Base-by-base conservation (phyloP, 2,113 vertebrate genomes). In the Pachypanchax playfairii region DNA sequence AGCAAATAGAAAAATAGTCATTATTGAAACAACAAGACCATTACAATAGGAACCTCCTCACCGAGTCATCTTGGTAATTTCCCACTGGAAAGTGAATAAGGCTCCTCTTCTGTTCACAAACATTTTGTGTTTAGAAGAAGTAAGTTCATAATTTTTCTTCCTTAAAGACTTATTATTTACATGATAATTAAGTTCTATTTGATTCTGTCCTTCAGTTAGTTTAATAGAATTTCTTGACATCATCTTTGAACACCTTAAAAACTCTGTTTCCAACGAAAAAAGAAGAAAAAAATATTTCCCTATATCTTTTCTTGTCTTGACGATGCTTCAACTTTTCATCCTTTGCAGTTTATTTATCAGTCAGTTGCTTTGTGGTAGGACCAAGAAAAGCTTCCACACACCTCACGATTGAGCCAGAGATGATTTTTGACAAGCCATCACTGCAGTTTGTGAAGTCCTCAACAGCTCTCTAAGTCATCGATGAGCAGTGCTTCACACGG, bases 1-100 rank as follows among this genome's bases (percentile, higher is more conserved):
- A 86, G 87, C 83, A 89, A 83, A 88, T 92, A 92, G 80, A 92
- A 92, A 92, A 91, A 92, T 92, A 92, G 86, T 83, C 58, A 90
- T 89, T 87, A 90, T 88, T 75, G 85, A 91, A 89, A 90, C 68
- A 80, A 85, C 71, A 73, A 81, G 85, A 88, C 82, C 65, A 46
- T 48, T 51, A 65, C 52, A 75, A 75, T 65, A 54, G 77, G 77
- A 80, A 80, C 75, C 67, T 65, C 55, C 64, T 75, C 54, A 44
- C 59, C 47, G 59, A 78, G 51, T 75, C 55, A 28, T 66, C 69
- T 49, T 77, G 65, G 70, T 59, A 70, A 72, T 79, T 79, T 75
- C 83, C 80, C 70, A 63, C 83, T 75, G 76, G 57, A 73, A 64
- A 70, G 64, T 77, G 62, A 84, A 73, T 88, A 91, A 90, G 88